A percentile compares a stretch with the other conserved stretches of the same genome.
Evolutionary conservation across 2,888 invertebrate species (phyloP).

Genomic region (Mallateleia sp.): DNA sequence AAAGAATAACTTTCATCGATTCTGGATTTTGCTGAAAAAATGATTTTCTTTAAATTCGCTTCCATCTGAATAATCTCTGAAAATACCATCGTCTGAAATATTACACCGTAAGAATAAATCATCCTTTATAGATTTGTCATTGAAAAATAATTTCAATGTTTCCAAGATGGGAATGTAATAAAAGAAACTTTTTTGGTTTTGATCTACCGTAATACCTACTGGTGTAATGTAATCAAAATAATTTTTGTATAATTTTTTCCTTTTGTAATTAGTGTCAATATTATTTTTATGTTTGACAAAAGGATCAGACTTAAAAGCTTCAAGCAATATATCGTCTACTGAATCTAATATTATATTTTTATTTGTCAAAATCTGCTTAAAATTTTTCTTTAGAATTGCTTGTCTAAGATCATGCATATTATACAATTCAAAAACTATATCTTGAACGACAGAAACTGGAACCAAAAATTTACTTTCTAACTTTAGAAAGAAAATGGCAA

Average conservation of each 20-base stretch:
- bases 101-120: conserved; percentile 4
- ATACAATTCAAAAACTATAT: no score
- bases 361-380: no score
- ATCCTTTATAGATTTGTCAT: conserved; percentile 20
- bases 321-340: no score
- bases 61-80: conserved; percentile 81
- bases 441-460: no score
- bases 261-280: conserved; percentile 29
- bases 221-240: conserved; percentile 23
- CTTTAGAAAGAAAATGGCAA: no score
- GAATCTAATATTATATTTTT: no score
- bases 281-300: neutral
- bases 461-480: no score
- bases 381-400: no score
- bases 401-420: no score
- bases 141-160: conserved; percentile 27
- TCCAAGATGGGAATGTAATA: conserved; percentile 25
- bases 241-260: conserved; percentile 26
- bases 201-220: conserved; percentile 10
- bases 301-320: conserved; percentile 24
- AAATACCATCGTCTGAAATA: conserved; percentile 56
- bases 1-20: conserved; percentile 81
- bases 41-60: conserved; percentile 73
- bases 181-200: conserved; percentile 23
- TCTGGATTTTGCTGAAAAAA: conserved; percentile 78